Conservation (phyloP, 2,888 invertebrate genomes). For the Drosophila diplacantha region DNA sequence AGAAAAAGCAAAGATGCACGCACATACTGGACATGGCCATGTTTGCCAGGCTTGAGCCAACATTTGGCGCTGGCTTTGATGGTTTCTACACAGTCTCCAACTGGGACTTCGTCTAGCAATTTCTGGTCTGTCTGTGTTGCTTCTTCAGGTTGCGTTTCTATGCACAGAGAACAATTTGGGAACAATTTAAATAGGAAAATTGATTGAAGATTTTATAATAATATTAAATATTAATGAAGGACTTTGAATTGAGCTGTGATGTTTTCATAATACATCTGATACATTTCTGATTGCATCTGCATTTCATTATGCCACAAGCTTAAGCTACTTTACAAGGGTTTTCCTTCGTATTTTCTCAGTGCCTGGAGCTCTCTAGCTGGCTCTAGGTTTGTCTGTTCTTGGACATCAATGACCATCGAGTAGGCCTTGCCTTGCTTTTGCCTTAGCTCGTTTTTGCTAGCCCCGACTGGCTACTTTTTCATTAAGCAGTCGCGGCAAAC, state of each 20-base stretch:
- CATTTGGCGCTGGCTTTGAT: conserved; percentile 70
- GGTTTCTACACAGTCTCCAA: conserved; percentile 45
- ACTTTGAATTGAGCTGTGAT: neutral
- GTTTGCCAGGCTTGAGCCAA: conserved; percentile 58
- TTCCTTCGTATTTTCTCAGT: neutral
- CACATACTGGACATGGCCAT: conserved; percentile 56
- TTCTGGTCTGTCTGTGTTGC: conserved; percentile 20
- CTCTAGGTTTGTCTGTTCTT: conserved; percentile 51
- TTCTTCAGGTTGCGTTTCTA: conserved; percentile 3
- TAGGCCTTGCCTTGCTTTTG: conserved; percentile 43
- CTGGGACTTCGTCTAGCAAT: conserved; percentile 23
- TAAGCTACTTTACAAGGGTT: neutral
- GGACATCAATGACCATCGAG: conserved; percentile 60
- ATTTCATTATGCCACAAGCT: no score
- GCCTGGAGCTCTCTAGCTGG: conserved; percentile 8
- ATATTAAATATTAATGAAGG: neutral
- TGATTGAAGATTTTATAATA: no score
- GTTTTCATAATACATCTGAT: no score
- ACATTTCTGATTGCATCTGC: no score
- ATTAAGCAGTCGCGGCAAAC: conserved; percentile 54
- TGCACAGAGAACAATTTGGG: neutral
- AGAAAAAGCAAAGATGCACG: conserved; percentile 28
- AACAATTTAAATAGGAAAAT: no score
- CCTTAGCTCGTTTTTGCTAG: conserved; percentile 2
- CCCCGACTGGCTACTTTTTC: conserved; percentile 43